Evolutionary conservation across 1,140 invertebrate species (phyloP).

Genomic region (Thaumatotibia leucotreta): DNA sequence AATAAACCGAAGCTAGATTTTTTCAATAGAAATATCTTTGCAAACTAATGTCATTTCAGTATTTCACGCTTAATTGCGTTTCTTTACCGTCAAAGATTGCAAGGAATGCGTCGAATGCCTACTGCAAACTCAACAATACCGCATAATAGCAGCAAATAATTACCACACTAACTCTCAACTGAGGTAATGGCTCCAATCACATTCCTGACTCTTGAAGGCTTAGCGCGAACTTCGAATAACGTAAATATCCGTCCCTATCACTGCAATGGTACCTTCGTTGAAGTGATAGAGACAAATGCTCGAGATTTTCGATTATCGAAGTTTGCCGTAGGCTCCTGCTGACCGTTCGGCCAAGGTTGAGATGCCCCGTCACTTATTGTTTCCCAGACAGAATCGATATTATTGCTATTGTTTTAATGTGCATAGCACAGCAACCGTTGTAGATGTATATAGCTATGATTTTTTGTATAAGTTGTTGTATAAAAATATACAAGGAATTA

Average conservation of each 20-base stretch:
- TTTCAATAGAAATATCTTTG: too few species aligned
- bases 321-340: not conserved
- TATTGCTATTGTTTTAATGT: not conserved
- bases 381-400: not conserved
- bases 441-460: too few species aligned
- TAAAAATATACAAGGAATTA: too few species aligned
- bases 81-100: not conserved
- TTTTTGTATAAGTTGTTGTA: too few species aligned
- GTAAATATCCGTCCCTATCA: too few species aligned
- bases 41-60: too few species aligned
- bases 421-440: not conserved
- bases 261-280: too few species aligned
- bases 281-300: too few species aligned
- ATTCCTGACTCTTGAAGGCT: not conserved
- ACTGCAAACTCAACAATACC: not conserved
- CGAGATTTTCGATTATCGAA: too few species aligned
- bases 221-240: too few species aligned
- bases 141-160: not conserved
- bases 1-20: too few species aligned
- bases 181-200: not conserved
- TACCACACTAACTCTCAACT: not conserved
- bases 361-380: constrained; percentile 2
- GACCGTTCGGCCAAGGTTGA: constrained; percentile 1
- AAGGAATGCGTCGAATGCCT: not conserved
- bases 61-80: not conserved